phyloP scores from a whole-genome alignment of 2,797 vertebrate genomes.

The Potorous gilbertii region DNA sequence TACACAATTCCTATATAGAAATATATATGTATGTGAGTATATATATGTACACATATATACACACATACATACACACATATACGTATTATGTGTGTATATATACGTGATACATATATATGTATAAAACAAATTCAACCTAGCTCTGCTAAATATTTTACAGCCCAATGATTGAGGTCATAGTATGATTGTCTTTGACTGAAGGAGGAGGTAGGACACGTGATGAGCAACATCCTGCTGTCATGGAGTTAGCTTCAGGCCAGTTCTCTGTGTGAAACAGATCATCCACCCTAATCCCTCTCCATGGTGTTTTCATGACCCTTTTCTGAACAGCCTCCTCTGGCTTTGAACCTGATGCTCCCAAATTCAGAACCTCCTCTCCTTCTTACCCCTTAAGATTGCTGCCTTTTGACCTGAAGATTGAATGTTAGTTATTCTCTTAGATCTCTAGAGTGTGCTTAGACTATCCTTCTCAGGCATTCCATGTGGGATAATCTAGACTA shows the following conservation, averaged over 20 bases:
- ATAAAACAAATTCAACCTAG: too few species aligned
- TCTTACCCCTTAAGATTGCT: not conserved
- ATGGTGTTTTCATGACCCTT: not conserved
- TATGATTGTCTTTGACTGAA: not conserved
- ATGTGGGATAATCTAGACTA: not conserved
- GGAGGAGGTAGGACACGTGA: not conserved
- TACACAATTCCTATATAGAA: not conserved
- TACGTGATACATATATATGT: too few species aligned
- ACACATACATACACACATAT: too few species aligned
- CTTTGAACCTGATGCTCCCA: not conserved
- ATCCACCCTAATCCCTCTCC: not conserved
- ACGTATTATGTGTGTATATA: too few species aligned
- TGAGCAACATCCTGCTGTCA: not conserved
- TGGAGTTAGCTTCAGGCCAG: not conserved
- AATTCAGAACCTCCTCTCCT: not conserved
- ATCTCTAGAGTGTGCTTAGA: not conserved
- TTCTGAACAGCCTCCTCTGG: not conserved
- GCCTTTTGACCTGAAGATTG: not conserved
- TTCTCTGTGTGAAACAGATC: not conserved
- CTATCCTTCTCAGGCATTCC: not conserved
- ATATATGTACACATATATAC: too few species aligned
- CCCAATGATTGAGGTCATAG: not conserved
- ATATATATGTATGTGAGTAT: not conserved
- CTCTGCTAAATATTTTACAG: not conserved
- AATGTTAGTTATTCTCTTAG: not conserved